Evolutionary conservation across 2,113 vertebrate genomes (phyloP).

Genomic region (Archilochus colubris): DNA sequence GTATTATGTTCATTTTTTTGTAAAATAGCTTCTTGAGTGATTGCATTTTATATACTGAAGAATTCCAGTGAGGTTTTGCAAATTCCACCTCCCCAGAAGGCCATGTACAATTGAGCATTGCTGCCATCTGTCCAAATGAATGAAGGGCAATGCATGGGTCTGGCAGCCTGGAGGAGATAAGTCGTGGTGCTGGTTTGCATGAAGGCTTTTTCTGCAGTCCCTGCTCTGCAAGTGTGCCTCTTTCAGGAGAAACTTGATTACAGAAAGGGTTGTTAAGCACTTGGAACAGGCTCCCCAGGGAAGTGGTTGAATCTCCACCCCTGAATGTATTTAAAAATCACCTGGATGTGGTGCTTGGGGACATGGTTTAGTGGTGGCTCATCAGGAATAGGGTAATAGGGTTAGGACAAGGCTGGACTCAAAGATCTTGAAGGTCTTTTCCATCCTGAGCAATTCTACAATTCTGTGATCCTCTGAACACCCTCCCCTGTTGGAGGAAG

Average conservation of each 20-base stretch:
- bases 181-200: neutral
- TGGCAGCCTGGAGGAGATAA: neutral
- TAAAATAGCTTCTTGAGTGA: neutral
- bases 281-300: no score
- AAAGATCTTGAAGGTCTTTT: no score
- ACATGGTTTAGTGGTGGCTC: no score
- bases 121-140: neutral
- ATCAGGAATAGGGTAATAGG: no score
- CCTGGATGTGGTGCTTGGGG: no score
- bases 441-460: no score
- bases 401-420: no score
- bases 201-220: neutral
- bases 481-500: neutral
- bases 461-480: neutral
- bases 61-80: neutral
- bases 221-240: neutral
- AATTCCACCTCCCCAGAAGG: neutral
- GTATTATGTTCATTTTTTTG: neutral
- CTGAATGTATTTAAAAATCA: no score
- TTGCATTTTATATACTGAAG: neutral
- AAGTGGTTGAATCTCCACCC: no score
- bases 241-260: no score
- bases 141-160: fast-evolving
- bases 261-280: no score
- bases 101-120: neutral